Base-by-base conservation (phyloP, 2,113 vertebrate genomes). In the Tragelaphus buxtoni region DNA sequence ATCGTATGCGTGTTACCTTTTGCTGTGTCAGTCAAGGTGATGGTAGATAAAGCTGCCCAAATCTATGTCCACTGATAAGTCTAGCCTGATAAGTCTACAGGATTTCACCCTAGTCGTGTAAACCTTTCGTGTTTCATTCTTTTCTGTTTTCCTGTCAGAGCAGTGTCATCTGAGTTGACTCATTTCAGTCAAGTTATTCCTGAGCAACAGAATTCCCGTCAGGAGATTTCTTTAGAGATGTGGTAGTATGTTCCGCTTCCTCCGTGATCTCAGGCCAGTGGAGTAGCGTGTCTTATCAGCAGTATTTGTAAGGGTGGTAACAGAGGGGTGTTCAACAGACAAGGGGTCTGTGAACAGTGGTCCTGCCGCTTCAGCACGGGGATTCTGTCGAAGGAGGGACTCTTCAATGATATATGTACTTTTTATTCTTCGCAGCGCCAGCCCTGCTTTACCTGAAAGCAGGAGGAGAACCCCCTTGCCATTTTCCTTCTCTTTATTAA, bases 371-470 rank as follows among this genome's bases (percentile, higher is more conserved):
- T 82, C 47, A 1, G 13, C 4, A 88, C 18, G 53, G 81, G 18
- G 16, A 20, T 9, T 42, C 22, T 4, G 20, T 26, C 32, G 18
- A 5, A 88, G 8, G 4, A 20, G 58, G 26, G 2, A 4, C 42
- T 87, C 95, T 51, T 94, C 24, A 28, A 2, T 30, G 72, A 28
- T 26, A 20, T 2, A 55, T 26, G 47, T 12, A 45, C 6, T 77
- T 88, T 93, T 47, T 45, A n/a, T 65, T 60, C 30, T 96, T 96
- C 72, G 39, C 58, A 69, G 65, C 18, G 28, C 22, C 80, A 88
- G 35, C 12, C 7, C 3, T 60, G 39, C 47, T 39, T 32, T 56
- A 17, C 39, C 79, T 17, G 55, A 84, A 80, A 47, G 45, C 63
- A 65, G 77, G 32, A 88, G 77, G 28, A 88, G 5, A 39, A 22